Evolutionary conservation across 2,888 invertebrate genomes (phyloP).

Genomic region (Drosophila meridiana): DNA sequence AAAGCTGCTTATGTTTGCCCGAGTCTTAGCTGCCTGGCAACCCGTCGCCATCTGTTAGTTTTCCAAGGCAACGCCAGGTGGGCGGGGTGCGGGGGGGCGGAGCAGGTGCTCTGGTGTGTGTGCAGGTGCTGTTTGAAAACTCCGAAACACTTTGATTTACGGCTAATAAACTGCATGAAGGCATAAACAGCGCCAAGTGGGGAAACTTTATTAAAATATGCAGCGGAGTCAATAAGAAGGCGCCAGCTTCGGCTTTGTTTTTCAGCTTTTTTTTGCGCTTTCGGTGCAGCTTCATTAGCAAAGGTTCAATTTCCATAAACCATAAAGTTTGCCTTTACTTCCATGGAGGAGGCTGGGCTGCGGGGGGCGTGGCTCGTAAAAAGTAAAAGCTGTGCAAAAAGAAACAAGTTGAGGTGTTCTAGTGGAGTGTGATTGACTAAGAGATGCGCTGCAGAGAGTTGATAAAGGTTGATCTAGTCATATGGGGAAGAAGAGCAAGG

Average conservation of each 20-base stretch:
- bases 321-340: conserved; percentile 59
- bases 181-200: conserved; percentile 46
- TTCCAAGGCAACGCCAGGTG: background rate
- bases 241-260: conserved; percentile 2
- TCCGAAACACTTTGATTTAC: conserved; percentile 65
- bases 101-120: background rate
- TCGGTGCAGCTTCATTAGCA: conserved; percentile 64
- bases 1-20: conserved; percentile 8
- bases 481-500: background rate
- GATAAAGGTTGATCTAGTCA: background rate
- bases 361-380: conserved; percentile 57
- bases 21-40: background rate
- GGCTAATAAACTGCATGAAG: conserved; percentile 70
- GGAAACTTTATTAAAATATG: conserved; percentile 79
- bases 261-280: conserved; percentile 24
- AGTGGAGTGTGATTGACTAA: background rate
- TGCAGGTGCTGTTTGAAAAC: conserved; percentile 63
- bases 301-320: conserved; percentile 79
- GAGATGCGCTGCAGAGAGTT: background rate
- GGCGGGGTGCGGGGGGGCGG: conserved; percentile 13
- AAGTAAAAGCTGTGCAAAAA: conserved; percentile 26
- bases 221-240: conserved; percentile 49
- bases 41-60: conserved; percentile 9
- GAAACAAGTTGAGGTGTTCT: background rate
- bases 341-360: background rate